A percentile compares a stretch with the other conserved stretches of the same genome.
These are phyloP conservation scores for Mactromeris polynyma DNA, from an alignment of 2,888 invertebrate species.

Conservation along the genomic window DNA sequence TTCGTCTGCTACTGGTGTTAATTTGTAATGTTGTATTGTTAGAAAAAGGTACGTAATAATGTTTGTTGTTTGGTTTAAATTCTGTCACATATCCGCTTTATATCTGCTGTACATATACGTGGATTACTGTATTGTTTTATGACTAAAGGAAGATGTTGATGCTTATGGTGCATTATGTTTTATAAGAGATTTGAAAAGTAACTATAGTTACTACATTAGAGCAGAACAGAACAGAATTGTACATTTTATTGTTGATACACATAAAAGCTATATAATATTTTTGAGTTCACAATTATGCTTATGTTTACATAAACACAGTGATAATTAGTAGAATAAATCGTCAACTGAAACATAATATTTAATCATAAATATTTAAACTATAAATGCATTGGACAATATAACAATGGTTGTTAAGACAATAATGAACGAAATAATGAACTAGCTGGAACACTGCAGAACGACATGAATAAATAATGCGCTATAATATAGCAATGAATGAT, in stretches of 20 bases:
- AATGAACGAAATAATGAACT: neutral
- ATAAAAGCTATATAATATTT: too few relatives aligned
- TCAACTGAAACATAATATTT: neutral
- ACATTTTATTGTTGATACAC: too few relatives aligned
- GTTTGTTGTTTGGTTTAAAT: neutral
- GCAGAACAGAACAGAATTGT: too few relatives aligned
- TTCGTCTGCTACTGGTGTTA: neutral
- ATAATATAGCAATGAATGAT: neutral
- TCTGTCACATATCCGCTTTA: too few relatives aligned
- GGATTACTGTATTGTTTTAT: too few relatives aligned
- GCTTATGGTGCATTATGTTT: too few relatives aligned
- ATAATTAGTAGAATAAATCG: neutral
- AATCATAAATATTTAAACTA: neutral
- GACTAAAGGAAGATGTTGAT: too few relatives aligned
- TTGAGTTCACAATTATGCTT: too few relatives aligned
- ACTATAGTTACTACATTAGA: too few relatives aligned
- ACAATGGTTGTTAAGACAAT: neutral
- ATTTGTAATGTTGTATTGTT: neutral
- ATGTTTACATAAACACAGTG: neutral
- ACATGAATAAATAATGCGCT: neutral
- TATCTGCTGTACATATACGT: too few relatives aligned
- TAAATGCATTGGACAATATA: neutral
- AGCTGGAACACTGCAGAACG: neutral
- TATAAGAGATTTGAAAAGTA: too few relatives aligned
- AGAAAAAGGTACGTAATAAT: neutral